A percentile compares a stretch with the other conserved stretches of the same genome.
phyloP scores from a whole-genome alignment of 2,888 invertebrate species.

The Cerceris rybyensis region DNA sequence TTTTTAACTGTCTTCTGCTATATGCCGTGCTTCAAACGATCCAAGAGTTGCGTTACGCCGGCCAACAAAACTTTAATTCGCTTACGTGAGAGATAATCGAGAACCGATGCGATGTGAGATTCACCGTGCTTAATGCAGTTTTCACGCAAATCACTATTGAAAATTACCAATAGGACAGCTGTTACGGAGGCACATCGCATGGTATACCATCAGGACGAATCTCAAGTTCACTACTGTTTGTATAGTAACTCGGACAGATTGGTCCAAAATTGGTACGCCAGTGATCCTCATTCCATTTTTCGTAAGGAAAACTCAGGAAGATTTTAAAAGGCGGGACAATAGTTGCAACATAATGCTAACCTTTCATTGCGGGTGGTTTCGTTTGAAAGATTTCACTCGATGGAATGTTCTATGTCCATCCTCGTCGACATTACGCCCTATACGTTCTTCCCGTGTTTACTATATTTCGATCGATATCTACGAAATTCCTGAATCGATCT shows the following conservation, averaged over 20 bases:
- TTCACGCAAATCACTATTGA: slow-evolving; percentile 46
- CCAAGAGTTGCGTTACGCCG: slow-evolving; percentile 39
- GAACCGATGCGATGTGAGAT: slow-evolving; percentile 30
- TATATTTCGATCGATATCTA: not conserved
- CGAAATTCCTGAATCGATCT: not conserved
- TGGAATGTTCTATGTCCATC: not conserved
- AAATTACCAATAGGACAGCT: slow-evolving; percentile 60
- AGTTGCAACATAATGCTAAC: not conserved
- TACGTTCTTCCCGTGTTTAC: not conserved
- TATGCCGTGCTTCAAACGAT: slow-evolving; percentile 42
- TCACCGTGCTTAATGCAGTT: slow-evolving; percentile 44
- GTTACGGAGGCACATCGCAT: slow-evolving; percentile 42
- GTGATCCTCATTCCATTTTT: not conserved
- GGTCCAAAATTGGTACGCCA: slow-evolving; percentile 34
- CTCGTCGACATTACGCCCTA: not conserved
- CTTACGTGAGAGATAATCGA: slow-evolving; percentile 35
- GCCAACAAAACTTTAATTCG: slow-evolving; percentile 33
- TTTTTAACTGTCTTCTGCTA: slow-evolving; percentile 69
- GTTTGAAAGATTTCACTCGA: not conserved
- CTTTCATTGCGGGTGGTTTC: not conserved
- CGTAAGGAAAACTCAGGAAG: not conserved
- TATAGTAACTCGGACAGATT: slow-evolving; percentile 59
- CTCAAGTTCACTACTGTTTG: slow-evolving; percentile 52
- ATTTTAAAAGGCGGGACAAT: not conserved
- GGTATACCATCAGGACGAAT: slow-evolving; percentile 31